Evolutionary conservation across 2,113 vertebrate genomes (phyloP).

Genomic region (Peucedramus taeniatus): DNA sequence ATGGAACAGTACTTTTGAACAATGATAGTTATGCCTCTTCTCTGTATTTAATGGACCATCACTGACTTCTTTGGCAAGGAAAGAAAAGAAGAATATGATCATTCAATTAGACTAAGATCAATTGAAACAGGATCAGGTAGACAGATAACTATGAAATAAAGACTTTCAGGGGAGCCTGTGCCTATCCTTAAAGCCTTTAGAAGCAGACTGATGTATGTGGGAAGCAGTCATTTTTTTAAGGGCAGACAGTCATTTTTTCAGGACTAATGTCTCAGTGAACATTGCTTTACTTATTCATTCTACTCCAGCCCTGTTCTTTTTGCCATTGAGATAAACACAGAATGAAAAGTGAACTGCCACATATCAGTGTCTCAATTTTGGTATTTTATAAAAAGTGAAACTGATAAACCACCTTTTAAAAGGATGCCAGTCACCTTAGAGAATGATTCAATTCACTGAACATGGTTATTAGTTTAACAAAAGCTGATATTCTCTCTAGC

Average conservation of each 20-base stretch:
- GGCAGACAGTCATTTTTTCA: background rate
- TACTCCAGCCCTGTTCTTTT: background rate
- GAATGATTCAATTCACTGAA: constrained; percentile 2
- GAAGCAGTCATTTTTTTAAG: background rate
- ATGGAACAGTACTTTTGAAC: background rate
- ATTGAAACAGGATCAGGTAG: background rate
- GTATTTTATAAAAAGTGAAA: background rate
- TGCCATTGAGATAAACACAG: background rate
- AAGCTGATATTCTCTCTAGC: background rate
- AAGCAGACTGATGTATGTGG: background rate
- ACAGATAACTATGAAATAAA: background rate
- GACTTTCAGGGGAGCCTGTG: background rate
- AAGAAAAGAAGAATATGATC: background rate
- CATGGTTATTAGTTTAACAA: background rate
- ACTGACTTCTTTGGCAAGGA: background rate
- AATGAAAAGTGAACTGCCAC: background rate
- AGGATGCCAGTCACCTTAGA: background rate
- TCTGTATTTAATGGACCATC: background rate
- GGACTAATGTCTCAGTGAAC: background rate
- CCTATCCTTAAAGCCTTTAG: background rate
- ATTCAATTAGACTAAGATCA: background rate
- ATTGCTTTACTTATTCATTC: background rate
- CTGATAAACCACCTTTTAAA: background rate
- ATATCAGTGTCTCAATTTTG: background rate
- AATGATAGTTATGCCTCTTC: background rate